Percentiles rank a stretch among this genome's conserved stretches.
These are phyloP conservation scores for Sphaeramia orbicularis DNA, from an alignment of 2,797 vertebrate species.

Conservation along the genomic window DNA sequence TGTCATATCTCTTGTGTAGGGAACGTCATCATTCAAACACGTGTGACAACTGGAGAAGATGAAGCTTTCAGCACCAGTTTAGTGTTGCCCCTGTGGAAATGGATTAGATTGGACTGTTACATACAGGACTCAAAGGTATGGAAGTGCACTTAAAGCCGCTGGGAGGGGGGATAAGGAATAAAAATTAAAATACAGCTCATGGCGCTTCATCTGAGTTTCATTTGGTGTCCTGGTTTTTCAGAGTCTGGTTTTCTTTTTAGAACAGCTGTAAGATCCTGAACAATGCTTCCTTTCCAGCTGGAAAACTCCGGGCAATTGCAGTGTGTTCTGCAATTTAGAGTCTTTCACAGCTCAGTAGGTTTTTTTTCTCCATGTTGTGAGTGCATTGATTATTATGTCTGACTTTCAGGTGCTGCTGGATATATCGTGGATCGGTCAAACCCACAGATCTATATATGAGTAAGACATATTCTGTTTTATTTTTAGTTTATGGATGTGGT, in stretches of 20 bases:
- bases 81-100: constrained; percentile 86
- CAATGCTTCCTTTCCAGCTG: constrained; percentile 69
- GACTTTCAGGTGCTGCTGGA: constrained; percentile 74
- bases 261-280: constrained; percentile 62
- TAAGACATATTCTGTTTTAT: constrained; percentile 40
- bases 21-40: constrained; percentile 90
- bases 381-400: constrained; percentile 46
- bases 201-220: constrained; percentile 30
- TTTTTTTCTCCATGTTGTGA: constrained; percentile 16
- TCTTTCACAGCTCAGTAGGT: constrained; percentile 56
- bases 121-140: constrained; percentile 88
- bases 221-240: constrained; percentile 25
- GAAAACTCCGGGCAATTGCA: constrained; percentile 58
- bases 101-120: constrained; percentile 91
- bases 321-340: constrained; percentile 62
- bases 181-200: constrained; percentile 43
- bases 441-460: constrained; percentile 42
- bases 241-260: constrained; percentile 54
- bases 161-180: constrained; percentile 40
- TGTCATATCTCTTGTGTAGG: constrained; percentile 82
- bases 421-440: constrained; percentile 26
- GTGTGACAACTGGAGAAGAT: constrained; percentile 84
- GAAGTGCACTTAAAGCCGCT: constrained; percentile 11
- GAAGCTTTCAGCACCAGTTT: constrained; percentile 85
- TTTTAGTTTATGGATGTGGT: neutral